Evolutionary conservation across 2,797 vertebrate genomes (phyloP).

Genomic region (Taenioides sp.): DNA sequence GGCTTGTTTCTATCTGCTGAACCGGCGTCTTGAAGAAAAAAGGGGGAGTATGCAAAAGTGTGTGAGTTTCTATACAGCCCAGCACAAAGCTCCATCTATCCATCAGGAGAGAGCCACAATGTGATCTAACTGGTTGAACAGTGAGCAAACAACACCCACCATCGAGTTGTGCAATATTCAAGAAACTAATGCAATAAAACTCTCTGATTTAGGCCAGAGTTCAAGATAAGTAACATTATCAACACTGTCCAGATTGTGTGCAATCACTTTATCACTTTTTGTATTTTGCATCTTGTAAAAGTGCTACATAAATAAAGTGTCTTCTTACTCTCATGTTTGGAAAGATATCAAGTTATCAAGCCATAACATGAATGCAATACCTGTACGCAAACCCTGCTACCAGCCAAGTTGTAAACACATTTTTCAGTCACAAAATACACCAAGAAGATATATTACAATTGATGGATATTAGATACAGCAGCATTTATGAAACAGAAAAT

Average conservation of each 20-base stretch:
- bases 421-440: no score
- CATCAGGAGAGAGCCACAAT: constrained; percentile 39
- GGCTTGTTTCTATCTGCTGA: neutral
- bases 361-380: no score
- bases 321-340: no score
- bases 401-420: no score
- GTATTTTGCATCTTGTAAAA: no score
- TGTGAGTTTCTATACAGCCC: neutral
- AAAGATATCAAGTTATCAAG: no score
- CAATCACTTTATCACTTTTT: neutral
- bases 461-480: no score
- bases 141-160: constrained; percentile 36
- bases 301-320: no score
- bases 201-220: constrained; percentile 3
- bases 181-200: constrained; percentile 38
- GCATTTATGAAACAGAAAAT: no score
- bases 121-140: constrained; percentile 58
- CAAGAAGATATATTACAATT: no score
- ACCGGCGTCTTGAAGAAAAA: constrained; percentile 10
- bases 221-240: constrained; percentile 5
- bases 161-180: constrained; percentile 55
- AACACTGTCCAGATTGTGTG: neutral
- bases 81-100: constrained; percentile 41
- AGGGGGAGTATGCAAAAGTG: neutral
- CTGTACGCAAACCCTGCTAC: no score